Evolutionary conservation across 2,888 invertebrate species (phyloP).

Genomic region (Pseudococcus jackbeardsleyi): DNA sequence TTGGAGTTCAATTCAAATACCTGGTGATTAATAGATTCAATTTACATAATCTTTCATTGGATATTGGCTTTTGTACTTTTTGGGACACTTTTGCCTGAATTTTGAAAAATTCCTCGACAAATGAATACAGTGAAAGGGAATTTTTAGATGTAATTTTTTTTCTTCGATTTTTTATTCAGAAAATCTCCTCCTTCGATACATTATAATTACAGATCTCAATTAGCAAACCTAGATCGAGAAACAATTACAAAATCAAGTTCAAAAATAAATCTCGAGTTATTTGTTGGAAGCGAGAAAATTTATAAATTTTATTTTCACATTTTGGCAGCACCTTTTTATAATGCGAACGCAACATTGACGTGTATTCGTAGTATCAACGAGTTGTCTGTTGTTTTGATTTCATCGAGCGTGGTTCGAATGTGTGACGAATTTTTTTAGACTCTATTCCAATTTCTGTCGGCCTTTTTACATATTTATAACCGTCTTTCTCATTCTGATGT

Average conservation of each 20-base stretch:
- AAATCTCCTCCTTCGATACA: neutral
- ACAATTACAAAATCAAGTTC: neutral
- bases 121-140: too few species aligned
- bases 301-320: neutral
- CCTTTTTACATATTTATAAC: neutral
- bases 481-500: slow-evolving; percentile 13
- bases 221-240: neutral
- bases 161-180: too few species aligned
- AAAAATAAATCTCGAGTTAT: neutral
- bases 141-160: too few species aligned
- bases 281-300: neutral
- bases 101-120: too few species aligned
- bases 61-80: too few species aligned
- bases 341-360: neutral
- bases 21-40: too few species aligned
- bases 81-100: too few species aligned
- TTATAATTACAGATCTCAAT: neutral
- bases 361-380: neutral
- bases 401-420: slow-evolving; percentile 25
- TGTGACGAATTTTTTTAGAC: slow-evolving; percentile 44
- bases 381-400: neutral
- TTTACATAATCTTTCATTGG: too few species aligned
- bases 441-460: slow-evolving; percentile 39
- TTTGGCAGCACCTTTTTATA: neutral
- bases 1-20: too few species aligned